Percentiles rank a stretch among this genome's conserved stretches.
These are phyloP conservation scores for Oenanthe oenanthe DNA, from an alignment of 2,113 vertebrate species.

Conservation along the genomic window DNA sequence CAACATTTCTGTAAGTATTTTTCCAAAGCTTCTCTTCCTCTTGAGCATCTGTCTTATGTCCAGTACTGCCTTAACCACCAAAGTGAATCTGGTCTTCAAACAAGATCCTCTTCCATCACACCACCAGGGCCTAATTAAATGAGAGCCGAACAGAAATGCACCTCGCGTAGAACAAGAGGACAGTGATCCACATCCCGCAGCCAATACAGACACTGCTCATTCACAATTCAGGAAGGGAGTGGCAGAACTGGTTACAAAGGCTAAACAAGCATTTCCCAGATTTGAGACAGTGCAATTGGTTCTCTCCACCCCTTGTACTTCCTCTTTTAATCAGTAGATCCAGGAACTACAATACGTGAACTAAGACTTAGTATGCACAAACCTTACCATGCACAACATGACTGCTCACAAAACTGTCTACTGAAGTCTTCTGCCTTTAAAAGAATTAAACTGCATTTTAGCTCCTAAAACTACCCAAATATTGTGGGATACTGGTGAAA, in stretches of 20 bases:
- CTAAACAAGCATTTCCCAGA: background rate
- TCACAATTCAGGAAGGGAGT: background rate
- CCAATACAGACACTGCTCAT: background rate
- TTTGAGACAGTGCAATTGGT: background rate
- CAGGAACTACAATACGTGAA: background rate
- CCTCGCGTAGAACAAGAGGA: background rate
- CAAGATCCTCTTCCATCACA: background rate
- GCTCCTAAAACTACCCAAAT: background rate
- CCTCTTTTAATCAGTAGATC: background rate
- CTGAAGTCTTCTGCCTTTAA: background rate
- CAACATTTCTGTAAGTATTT: background rate
- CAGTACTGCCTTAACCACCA: background rate
- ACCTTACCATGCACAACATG: background rate
- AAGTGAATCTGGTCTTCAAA: background rate
- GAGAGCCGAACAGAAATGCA: background rate
- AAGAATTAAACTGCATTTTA: background rate
- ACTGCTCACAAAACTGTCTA: background rate
- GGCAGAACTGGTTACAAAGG: background rate
- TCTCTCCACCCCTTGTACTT: accelerated
- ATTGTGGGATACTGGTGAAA: no score
- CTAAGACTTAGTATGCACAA: background rate
- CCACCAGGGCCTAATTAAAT: background rate
- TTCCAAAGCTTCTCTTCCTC: background rate
- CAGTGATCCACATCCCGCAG: background rate
- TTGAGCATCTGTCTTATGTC: background rate